Percentiles rank a stretch among this genome's conserved stretches.
phyloP scores from a whole-genome alignment of 2,888 invertebrate species.

The Malachius bipustulatus region DNA sequence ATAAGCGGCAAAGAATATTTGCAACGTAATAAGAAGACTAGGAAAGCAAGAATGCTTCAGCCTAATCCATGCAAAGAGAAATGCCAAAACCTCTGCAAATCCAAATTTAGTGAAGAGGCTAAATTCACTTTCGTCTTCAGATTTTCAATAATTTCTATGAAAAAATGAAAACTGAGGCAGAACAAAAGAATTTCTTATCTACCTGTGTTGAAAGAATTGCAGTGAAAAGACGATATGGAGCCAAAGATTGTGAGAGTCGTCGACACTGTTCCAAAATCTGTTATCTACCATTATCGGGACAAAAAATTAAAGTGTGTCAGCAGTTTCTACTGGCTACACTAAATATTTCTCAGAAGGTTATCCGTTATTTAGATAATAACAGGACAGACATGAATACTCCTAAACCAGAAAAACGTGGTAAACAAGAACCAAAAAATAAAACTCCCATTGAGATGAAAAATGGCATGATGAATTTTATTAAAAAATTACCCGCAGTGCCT shows the following conservation, averaged over 20 bases:
- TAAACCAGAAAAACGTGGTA: slow-evolving; percentile 11
- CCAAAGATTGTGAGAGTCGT: background rate
- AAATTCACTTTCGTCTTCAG: slow-evolving; percentile 1
- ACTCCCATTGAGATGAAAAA: slow-evolving; percentile 6
- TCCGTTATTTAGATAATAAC: slow-evolving; percentile 8
- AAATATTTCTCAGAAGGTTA: slow-evolving; percentile 7
- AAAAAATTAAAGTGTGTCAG: slow-evolving; percentile 11
- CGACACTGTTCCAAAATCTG: background rate
- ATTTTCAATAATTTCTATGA: slow-evolving; percentile 11
- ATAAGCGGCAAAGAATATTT: slow-evolving; percentile 7
- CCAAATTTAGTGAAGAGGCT: slow-evolving; percentile 9
- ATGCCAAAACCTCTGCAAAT: slow-evolving; percentile 10
- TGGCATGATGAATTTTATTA: slow-evolving; percentile 10
- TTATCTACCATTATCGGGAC: slow-evolving; percentile 6
- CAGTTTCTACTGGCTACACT: slow-evolving; percentile 11
- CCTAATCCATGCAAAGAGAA: background rate
- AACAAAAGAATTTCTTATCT: slow-evolving; percentile 10
- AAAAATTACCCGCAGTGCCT: slow-evolving; percentile 12
- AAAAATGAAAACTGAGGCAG: slow-evolving; percentile 4
- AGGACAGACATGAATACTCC: slow-evolving; percentile 9
- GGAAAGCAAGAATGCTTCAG: background rate
- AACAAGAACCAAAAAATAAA: slow-evolving; percentile 8
- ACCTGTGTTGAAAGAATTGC: slow-evolving; percentile 1
- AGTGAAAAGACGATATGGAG: slow-evolving; percentile 6
- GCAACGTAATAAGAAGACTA: background rate